These are phyloP conservation scores for Acrobasis repandana DNA, from an alignment of 2,888 invertebrate species.

Conservation along the genomic window DNA sequence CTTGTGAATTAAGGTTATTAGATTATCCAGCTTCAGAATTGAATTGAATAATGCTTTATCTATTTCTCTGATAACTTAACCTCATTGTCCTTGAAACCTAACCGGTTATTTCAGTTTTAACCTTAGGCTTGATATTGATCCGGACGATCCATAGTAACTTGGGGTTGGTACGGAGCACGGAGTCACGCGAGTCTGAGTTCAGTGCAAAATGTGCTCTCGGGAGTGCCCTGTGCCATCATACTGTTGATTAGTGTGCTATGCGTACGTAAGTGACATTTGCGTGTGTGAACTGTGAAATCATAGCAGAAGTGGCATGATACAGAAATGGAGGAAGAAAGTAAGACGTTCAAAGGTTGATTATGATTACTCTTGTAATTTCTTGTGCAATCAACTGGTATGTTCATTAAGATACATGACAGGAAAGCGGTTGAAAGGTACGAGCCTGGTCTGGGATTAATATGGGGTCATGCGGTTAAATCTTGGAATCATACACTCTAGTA, in stretches of 20 bases:
- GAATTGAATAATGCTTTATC: background rate
- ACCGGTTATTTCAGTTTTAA: conserved; percentile 37
- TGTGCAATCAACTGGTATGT: background rate
- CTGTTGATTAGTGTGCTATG: conserved; percentile 11
- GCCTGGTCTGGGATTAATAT: too few relatives aligned
- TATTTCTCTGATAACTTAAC: conserved; percentile 10
- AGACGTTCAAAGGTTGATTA: conserved; percentile 25
- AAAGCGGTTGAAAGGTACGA: background rate
- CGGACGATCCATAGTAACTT: conserved; percentile 45
- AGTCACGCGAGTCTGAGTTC: conserved; percentile 63
- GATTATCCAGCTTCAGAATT: background rate
- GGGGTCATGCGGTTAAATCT: too few relatives aligned
- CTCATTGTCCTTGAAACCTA: conserved; percentile 52
- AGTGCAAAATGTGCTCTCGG: conserved; percentile 52
- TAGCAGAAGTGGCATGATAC: conserved; percentile 35
- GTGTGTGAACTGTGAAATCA: conserved; percentile 23
- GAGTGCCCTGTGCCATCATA: conserved; percentile 42
- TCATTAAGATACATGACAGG: background rate
- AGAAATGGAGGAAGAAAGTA: conserved; percentile 42
- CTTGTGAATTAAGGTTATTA: background rate
- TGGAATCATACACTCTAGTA: too few relatives aligned
- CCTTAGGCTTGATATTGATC: conserved; percentile 56
- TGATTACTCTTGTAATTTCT: background rate
- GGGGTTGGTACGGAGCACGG: conserved; percentile 46
- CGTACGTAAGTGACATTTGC: conserved; percentile 24